These are phyloP conservation scores for Myoxocephalus aenaeus DNA, from an alignment of 2,797 vertebrate genomes.

Conservation along the genomic window DNA sequence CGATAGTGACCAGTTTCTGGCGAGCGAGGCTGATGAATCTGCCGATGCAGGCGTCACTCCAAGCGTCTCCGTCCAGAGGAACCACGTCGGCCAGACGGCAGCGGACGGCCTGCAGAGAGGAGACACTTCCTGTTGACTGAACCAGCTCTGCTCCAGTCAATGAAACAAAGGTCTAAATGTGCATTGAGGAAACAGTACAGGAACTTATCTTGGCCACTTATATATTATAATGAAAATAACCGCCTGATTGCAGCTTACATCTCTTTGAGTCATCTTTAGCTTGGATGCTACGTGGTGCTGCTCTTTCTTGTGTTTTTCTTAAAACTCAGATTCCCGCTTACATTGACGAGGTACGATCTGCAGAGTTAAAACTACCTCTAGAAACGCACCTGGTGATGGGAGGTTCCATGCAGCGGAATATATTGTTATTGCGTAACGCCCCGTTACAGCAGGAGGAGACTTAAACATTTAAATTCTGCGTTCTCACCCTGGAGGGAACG, in stretches of 20 bases:
- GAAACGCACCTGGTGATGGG: too few relatives aligned
- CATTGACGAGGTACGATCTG: too few relatives aligned
- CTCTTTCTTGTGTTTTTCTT: too few relatives aligned
- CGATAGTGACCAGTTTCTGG: slow-evolving; percentile 81
- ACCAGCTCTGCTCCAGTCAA: background rate
- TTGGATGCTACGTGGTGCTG: background rate
- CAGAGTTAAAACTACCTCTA: too few relatives aligned
- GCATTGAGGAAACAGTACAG: background rate
- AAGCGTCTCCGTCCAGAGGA: slow-evolving; percentile 79
- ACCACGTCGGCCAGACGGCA: slow-evolving; percentile 87
- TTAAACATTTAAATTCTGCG: background rate
- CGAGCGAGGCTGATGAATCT: slow-evolving; percentile 86
- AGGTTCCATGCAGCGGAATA: too few relatives aligned
- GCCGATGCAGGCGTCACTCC: slow-evolving; percentile 84
- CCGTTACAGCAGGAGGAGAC: too few relatives aligned
- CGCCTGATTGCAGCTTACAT: background rate
- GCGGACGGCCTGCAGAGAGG: slow-evolving; percentile 84
- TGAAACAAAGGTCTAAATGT: too few relatives aligned
- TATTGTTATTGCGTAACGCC: too few relatives aligned
- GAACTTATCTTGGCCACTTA: background rate
- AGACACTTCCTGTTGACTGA: slow-evolving; percentile 6
- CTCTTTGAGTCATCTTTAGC: background rate
- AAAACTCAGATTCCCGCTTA: too few relatives aligned
- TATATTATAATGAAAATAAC: background rate
- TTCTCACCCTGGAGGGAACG: slow-evolving; percentile 88